Conservation (phyloP, 2,797 vertebrate species). For the Amblyraja radiata region DNA sequence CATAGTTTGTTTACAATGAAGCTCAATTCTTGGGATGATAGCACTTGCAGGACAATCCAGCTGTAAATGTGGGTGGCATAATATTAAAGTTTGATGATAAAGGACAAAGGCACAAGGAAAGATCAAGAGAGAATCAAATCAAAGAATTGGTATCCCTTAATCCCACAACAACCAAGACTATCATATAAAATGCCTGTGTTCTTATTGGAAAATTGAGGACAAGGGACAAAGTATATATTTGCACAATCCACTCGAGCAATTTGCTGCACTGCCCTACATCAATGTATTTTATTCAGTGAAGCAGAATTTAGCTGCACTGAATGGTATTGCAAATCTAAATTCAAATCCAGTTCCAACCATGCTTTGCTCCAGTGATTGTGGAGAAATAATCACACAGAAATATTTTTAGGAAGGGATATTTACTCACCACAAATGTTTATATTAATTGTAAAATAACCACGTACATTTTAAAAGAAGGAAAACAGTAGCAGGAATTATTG, state of each 20-base stretch:
- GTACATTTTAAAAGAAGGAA: not conserved
- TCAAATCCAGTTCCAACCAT: not conserved
- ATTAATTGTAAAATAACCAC: not conserved
- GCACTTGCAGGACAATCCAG: not conserved
- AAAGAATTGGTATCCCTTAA: not conserved
- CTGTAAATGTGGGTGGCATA: not conserved
- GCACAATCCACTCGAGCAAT: conserved; percentile 18
- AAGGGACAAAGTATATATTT: conserved; percentile 10
- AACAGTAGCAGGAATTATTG: not conserved
- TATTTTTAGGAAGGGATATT: not conserved
- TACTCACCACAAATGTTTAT: not conserved
- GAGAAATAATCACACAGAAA: not conserved
- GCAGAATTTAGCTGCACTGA: not conserved
- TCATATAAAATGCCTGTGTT: conserved; percentile 18
- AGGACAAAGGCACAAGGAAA: not conserved
- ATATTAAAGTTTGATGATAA: not conserved
- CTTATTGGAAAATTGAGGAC: conserved; percentile 23
- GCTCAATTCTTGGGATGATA: not conserved
- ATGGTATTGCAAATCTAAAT: conserved; percentile 3
- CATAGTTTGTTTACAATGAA: not conserved
- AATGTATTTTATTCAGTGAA: conserved; percentile 28
- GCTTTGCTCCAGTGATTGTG: not conserved
- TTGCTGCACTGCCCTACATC: not conserved
- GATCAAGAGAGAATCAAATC: not conserved
- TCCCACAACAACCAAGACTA: not conserved